These are phyloP conservation scores for Centruroides sculpturatus DNA, from an alignment of 1,140 invertebrate genomes.

Conservation along the genomic window DNA sequence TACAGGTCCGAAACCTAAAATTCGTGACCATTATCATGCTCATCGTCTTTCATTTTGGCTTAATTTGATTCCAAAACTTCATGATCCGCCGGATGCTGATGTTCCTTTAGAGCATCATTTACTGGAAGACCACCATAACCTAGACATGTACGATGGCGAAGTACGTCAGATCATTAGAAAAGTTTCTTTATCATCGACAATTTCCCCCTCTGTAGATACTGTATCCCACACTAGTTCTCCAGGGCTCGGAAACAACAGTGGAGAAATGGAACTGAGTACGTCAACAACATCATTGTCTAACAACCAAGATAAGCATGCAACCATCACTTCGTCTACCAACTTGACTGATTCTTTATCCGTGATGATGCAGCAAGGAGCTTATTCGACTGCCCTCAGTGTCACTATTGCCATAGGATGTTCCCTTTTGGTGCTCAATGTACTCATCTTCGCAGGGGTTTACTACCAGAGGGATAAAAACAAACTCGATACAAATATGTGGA, in stretches of 20 bases:
- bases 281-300: too few species aligned
- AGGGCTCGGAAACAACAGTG: too few species aligned
- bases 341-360: constrained; percentile 2
- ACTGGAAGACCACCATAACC: constrained; percentile 44
- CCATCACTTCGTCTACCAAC: background rate
- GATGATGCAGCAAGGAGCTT: constrained; percentile 40
- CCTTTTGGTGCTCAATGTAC: constrained; percentile 72
- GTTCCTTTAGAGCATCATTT: constrained; percentile 47
- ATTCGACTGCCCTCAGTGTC: constrained; percentile 72
- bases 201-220: too few species aligned
- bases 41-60: constrained; percentile 89
- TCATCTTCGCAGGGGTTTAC: constrained; percentile 88
- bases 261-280: too few species aligned
- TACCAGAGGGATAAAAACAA: constrained; percentile 79
- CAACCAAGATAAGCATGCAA: background rate
- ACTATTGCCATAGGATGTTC: constrained; percentile 86
- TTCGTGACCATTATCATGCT: constrained; percentile 87
- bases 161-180: constrained; percentile 2
- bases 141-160: constrained; percentile 31
- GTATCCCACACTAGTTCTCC: too few species aligned
- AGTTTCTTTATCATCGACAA: background rate
- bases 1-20: constrained; percentile 64
- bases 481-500: constrained; percentile 59
- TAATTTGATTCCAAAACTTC: constrained; percentile 83
- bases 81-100: constrained; percentile 35